Evolutionary conservation across 2,113 vertebrate species (phyloP).

Genomic region (Calyptommatus sinebrachiatus): DNA sequence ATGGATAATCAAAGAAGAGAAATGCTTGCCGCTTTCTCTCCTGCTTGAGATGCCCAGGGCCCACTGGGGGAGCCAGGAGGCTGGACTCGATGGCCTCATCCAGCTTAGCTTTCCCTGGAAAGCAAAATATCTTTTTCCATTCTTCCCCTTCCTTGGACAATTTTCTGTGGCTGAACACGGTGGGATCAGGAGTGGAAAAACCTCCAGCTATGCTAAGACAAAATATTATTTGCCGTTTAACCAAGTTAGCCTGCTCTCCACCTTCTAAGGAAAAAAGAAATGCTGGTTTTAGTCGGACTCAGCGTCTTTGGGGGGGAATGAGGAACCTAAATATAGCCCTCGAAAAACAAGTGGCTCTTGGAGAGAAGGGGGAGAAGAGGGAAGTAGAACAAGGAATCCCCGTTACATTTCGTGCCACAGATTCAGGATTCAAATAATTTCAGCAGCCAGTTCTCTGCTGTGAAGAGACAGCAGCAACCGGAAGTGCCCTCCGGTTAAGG

Average conservation of each 20-base stretch:
- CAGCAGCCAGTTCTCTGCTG: too few relatives aligned
- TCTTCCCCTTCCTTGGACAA: neutral
- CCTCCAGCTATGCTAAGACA: conserved; percentile 59
- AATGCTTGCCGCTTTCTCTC: too few relatives aligned
- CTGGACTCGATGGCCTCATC: too few relatives aligned
- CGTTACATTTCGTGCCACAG: neutral
- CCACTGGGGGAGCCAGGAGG: too few relatives aligned
- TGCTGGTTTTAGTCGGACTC: conserved; percentile 50
- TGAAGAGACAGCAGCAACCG: too few relatives aligned
- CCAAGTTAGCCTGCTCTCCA: conserved; percentile 37
- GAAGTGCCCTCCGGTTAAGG: too few relatives aligned
- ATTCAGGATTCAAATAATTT: neutral
- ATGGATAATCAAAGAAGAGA: too few relatives aligned
- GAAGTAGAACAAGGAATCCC: neutral
- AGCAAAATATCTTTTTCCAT: neutral
- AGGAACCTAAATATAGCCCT: conserved; percentile 47
- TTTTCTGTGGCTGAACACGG: conserved; percentile 9
- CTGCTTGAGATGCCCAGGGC: too few relatives aligned
- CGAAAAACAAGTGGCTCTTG: conserved; percentile 55
- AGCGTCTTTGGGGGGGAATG: conserved; percentile 47
- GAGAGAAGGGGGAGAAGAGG: neutral
- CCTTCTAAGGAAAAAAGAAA: conserved; percentile 34
- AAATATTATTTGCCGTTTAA: conserved; percentile 14
- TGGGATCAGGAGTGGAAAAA: conserved; percentile 38
- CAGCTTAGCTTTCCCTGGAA: neutral